These are phyloP conservation scores for Psilopsiagon aymara DNA, from an alignment of 2,113 vertebrate genomes.

Conservation along the genomic window DNA sequence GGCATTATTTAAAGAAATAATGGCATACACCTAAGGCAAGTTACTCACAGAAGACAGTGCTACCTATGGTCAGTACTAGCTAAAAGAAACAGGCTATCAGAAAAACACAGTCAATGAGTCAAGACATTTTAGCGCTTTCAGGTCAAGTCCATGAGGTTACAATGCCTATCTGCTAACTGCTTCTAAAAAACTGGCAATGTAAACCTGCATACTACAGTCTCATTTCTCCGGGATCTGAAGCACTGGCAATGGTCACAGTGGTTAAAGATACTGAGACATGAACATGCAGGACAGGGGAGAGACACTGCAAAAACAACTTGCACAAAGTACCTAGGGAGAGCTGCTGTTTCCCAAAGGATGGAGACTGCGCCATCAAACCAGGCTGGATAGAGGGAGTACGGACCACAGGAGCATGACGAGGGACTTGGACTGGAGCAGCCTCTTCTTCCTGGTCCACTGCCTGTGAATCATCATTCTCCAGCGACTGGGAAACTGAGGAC, in stretches of 20 bases:
- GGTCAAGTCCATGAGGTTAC: not conserved
- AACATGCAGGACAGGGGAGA: not conserved
- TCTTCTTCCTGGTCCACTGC: conserved; percentile 77
- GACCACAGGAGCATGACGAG: conserved; percentile 85
- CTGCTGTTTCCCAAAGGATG: conserved; percentile 78
- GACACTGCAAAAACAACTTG: conserved; percentile 42
- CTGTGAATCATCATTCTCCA: conserved; percentile 82
- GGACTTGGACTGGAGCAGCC: conserved; percentile 49
- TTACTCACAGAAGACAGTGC: not conserved
- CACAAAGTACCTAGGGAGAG: conserved; percentile 67
- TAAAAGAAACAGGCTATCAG: not conserved
- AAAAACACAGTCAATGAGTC: not conserved
- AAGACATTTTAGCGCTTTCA: not conserved
- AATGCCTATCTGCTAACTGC: not conserved
- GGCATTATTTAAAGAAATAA: not conserved
- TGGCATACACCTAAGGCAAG: not conserved
- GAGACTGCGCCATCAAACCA: conserved; percentile 78
- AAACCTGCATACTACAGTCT: not conserved
- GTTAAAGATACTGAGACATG: not conserved
- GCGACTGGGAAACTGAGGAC: conserved; percentile 85
- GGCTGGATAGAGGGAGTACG: conserved; percentile 90
- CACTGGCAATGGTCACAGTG: not conserved
- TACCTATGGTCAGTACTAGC: not conserved
- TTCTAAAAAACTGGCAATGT: not conserved
- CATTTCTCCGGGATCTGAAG: not conserved